Percentiles rank a stretch among this genome's conserved stretches.
Conservation (phyloP, 1,140 invertebrate genomes). For the Prorops nasuta region DNA sequence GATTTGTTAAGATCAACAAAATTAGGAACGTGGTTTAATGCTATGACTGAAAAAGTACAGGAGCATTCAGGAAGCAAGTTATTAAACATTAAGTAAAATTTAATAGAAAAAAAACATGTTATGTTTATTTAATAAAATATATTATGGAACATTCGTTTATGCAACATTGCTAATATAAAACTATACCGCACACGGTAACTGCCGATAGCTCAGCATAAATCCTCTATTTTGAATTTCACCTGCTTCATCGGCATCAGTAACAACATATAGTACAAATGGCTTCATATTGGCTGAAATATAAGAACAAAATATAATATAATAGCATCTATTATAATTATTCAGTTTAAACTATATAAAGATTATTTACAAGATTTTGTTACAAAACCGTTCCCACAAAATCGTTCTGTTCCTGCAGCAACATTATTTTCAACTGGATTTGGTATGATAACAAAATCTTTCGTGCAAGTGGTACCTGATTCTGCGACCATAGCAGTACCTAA, state of each 20-base stretch:
- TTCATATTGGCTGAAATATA: conserved; percentile 59
- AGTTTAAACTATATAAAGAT: conserved; percentile 9
- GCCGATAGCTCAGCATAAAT: conserved; percentile 68
- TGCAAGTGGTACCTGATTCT: conserved; percentile 61
- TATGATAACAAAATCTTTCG: conserved; percentile 72
- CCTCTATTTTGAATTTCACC: conserved; percentile 69
- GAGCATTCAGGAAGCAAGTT: conserved; percentile 49
- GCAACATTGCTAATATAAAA: neutral
- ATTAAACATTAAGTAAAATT: neutral
- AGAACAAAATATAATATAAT: conserved; percentile 5
- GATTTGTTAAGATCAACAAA: conserved; percentile 77
- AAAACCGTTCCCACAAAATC: conserved; percentile 74
- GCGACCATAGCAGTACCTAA: conserved; percentile 53
- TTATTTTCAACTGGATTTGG: conserved; percentile 63
- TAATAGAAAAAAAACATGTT: neutral
- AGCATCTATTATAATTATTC: too few species aligned
- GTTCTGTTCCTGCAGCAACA: conserved; percentile 55
- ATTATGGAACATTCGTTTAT: neutral
- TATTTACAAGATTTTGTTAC: conserved; percentile 64
- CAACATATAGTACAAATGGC: conserved; percentile 72
- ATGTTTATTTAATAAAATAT: neutral
- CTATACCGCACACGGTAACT: conserved; percentile 61
- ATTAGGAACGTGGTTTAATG: conserved; percentile 62
- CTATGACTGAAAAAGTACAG: conserved; percentile 56
- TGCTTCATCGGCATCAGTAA: conserved; percentile 64